Conservation (phyloP, 2,888 invertebrate species). For the Melieria omissa region DNA sequence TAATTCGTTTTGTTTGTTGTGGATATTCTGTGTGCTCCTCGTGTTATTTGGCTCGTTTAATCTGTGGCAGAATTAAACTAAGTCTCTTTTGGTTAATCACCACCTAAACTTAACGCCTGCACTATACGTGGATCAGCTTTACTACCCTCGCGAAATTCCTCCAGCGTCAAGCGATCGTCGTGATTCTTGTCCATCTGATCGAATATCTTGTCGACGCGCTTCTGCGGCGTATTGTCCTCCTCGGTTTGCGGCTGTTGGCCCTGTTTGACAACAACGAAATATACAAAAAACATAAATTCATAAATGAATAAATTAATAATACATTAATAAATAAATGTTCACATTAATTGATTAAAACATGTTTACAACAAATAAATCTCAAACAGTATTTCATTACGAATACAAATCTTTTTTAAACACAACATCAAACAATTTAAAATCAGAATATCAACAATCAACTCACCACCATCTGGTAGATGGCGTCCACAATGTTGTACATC, state of each 20-base stretch:
- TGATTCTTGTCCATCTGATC: conserved; percentile 99
- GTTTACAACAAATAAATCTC: no score
- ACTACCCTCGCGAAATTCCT: conserved; percentile 96
- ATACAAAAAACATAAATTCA: not conserved
- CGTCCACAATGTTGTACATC: conserved; percentile 96
- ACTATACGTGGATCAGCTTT: conserved; percentile 97
- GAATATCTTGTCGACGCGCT: conserved; percentile 96
- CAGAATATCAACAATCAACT: conserved; percentile 66
- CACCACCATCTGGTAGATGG: conserved; percentile 98
- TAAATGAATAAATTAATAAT: not conserved
- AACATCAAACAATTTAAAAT: not conserved
- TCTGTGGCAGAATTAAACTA: conserved; percentile 50
- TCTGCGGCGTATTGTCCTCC: conserved; percentile 90
- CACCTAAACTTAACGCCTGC: conserved; percentile 87
- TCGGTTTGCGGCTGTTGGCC: conserved; percentile 87
- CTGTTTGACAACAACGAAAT: conserved; percentile 65
- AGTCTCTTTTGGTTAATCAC: conserved; percentile 70
- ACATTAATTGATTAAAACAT: not conserved
- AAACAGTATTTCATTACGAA: not conserved
- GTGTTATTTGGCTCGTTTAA: conserved; percentile 43
- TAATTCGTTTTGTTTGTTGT: conserved; percentile 17
- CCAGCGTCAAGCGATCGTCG: conserved; percentile 93
- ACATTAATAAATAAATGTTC: not conserved
- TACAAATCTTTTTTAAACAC: not conserved
- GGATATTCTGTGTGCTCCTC: conserved; percentile 26